Evolutionary conservation across 2,113 vertebrate species (phyloP).

Genomic region (Trogon melanurus): DNA sequence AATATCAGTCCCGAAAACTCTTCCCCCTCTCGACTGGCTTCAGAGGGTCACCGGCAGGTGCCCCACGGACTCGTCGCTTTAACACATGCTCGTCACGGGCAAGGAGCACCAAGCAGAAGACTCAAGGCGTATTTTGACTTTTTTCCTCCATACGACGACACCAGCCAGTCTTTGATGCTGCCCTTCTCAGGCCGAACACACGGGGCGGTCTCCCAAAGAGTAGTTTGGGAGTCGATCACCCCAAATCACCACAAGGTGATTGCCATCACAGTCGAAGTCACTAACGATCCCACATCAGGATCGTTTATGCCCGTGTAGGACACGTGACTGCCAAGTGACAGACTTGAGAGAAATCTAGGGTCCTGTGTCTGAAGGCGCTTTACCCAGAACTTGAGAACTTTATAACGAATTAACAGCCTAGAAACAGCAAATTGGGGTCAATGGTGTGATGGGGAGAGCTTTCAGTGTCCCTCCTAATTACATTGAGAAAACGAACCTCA

Average conservation of each 20-base stretch:
- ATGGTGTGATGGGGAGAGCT: background rate
- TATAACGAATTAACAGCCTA: background rate
- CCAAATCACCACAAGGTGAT: background rate
- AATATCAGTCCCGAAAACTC: background rate
- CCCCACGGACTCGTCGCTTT: background rate
- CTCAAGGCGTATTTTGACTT: too few species aligned
- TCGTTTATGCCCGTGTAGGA: background rate
- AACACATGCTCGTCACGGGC: background rate
- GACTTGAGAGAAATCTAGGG: background rate
- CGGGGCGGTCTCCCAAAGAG: background rate
- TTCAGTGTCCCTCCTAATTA: background rate
- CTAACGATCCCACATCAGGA: background rate
- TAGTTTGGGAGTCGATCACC: background rate
- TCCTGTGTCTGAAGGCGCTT: background rate
- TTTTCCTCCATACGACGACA: background rate
- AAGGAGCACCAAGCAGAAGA: too few species aligned
- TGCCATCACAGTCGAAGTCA: background rate
- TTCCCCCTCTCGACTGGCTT: background rate
- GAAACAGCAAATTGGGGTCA: background rate
- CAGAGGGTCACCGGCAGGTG: rapidly evolving
- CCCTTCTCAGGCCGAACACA: background rate
- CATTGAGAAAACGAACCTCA: background rate
- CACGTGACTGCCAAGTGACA: background rate
- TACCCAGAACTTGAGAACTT: background rate
- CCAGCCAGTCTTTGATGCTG: background rate